Conservation (phyloP, 2,113 vertebrate genomes). For the Lanius ludovicianus region DNA sequence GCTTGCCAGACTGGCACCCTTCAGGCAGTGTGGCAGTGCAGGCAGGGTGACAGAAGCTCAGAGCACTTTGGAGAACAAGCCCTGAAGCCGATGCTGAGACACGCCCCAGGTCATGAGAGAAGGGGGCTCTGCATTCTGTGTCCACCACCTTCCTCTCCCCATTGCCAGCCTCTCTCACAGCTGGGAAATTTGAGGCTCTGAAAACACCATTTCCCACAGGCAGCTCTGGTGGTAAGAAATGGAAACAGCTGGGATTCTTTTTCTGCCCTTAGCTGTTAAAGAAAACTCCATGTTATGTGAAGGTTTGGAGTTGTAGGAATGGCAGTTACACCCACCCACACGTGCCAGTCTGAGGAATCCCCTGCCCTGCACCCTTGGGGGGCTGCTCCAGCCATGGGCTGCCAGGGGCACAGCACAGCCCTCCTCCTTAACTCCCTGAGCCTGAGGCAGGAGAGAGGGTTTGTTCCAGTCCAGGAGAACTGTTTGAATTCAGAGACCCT, state of each 20-base stretch:
- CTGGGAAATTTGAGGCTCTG: not conserved
- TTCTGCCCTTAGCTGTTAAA: not conserved
- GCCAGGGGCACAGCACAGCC: not conserved
- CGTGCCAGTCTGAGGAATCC: not conserved
- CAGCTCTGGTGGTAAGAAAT: not conserved
- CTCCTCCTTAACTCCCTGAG: not conserved
- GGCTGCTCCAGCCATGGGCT: not conserved
- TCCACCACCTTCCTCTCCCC: not conserved
- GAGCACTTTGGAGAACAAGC: not conserved
- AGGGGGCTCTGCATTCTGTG: not conserved
- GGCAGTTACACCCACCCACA: not conserved
- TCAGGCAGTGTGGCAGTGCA: not conserved
- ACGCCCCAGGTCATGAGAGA: not conserved
- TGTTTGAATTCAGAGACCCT: not conserved
- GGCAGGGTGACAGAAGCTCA: not conserved
- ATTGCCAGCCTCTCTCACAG: not conserved
- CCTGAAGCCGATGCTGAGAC: not conserved
- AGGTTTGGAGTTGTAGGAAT: not conserved
- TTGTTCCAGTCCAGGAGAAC: not conserved
- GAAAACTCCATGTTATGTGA: rapidly evolving
- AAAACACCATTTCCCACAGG: not conserved
- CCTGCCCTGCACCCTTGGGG: not conserved
- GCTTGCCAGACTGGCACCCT: not conserved
- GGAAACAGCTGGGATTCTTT: not conserved
- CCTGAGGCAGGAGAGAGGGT: not conserved